Evolutionary conservation across 1,140 invertebrate genomes (phyloP).

Genomic region (Diploscapter pachys): DNA sequence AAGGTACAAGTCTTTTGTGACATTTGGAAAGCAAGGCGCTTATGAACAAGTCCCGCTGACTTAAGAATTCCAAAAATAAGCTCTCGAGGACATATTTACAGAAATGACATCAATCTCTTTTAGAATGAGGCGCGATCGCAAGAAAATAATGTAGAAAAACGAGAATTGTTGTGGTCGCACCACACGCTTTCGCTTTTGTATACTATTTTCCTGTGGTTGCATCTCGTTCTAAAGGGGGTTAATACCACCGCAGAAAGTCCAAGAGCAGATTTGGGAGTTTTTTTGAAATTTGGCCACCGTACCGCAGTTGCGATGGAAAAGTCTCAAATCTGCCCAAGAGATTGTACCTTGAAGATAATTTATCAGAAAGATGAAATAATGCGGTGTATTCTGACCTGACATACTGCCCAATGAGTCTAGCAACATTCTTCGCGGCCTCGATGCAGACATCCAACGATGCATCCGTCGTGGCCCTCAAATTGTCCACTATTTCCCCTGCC

Average conservation of each 20-base stretch:
- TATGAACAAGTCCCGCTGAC: neutral
- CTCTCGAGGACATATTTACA: neutral
- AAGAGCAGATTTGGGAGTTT: too few relatives aligned
- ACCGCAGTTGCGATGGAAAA: too few relatives aligned
- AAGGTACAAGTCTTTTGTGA: neutral
- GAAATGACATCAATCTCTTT: neutral
- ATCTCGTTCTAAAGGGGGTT: too few relatives aligned
- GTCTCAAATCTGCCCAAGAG: too few relatives aligned
- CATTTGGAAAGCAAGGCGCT: neutral
- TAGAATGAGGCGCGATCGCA: neutral
- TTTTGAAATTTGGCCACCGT: too few relatives aligned
- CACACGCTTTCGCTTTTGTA: too few relatives aligned
- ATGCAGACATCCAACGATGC: conserved; percentile 2
- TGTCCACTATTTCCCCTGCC: conserved; percentile 8
- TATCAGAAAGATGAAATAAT: too few relatives aligned
- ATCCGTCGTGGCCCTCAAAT: conserved; percentile 2
- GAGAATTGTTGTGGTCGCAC: too few relatives aligned
- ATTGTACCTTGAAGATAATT: too few relatives aligned
- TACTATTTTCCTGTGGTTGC: too few relatives aligned
- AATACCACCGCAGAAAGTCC: too few relatives aligned
- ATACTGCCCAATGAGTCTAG: neutral
- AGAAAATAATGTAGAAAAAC: neutral
- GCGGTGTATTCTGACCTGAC: neutral
- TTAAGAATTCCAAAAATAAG: neutral
- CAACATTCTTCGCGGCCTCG: conserved; percentile 2